Percentiles rank a stretch among this genome's conserved stretches.
Conservation (phyloP, 1,140 invertebrate species). For the Leptoteleia sp. region DNA sequence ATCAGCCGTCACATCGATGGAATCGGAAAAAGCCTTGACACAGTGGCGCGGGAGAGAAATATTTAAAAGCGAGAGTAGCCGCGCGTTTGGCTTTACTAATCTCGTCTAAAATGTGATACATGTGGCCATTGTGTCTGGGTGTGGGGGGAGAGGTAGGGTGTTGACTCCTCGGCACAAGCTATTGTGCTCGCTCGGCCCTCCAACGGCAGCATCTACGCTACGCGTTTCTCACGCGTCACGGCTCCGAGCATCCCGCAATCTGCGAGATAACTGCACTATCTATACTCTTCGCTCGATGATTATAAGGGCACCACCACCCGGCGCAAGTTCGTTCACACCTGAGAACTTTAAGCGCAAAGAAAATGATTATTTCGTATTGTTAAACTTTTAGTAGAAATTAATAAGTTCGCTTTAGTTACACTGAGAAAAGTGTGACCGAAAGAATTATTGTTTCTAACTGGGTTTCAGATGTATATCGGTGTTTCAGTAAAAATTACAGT, state of each 20-base stretch:
- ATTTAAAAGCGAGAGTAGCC: slow-evolving; percentile 40
- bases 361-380: no score
- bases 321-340: slow-evolving; percentile 42
- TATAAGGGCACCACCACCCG: slow-evolving; percentile 29
- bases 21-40: slow-evolving; percentile 52
- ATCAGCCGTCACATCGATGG: slow-evolving; percentile 29
- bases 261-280: slow-evolving; percentile 30
- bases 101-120: no score
- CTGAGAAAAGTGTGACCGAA: no score
- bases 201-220: slow-evolving; percentile 2
- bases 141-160: no score
- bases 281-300: slow-evolving; percentile 16
- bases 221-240: slow-evolving; percentile 37
- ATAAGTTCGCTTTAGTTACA: no score
- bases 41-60: slow-evolving; percentile 40
- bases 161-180: slow-evolving; percentile 35
- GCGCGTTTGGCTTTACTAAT: slow-evolving; percentile 5
- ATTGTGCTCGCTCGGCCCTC: slow-evolving; percentile 18
- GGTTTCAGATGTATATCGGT: no score
- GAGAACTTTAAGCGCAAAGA: slow-evolving; percentile 4
- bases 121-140: no score
- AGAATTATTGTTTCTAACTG: no score
- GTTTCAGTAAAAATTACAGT: no score
- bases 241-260: slow-evolving; percentile 22
- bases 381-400: no score